Percentiles rank a stretch among this genome's conserved stretches.
phyloP scores from a whole-genome alignment of 2,888 invertebrate species.

The Rhamnusium bicolor region DNA sequence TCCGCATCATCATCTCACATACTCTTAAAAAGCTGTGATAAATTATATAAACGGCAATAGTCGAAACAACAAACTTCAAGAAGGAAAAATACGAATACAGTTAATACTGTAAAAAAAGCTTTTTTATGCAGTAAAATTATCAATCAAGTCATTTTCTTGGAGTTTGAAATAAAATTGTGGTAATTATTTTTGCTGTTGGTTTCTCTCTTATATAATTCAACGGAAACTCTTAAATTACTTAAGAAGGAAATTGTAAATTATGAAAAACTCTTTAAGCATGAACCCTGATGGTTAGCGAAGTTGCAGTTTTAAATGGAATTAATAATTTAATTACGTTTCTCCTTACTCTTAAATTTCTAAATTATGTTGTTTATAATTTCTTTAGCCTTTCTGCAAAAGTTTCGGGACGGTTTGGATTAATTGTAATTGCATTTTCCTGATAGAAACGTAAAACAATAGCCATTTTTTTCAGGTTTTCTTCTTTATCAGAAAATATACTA shows the following conservation, averaged over 20 bases:
- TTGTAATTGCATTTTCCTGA: background rate
- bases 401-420: background rate
- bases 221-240: conserved; percentile 46
- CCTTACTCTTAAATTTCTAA: conserved; percentile 25
- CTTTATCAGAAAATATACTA: background rate
- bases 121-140: background rate
- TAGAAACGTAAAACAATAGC: background rate
- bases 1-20: too few relatives aligned
- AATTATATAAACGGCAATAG: background rate
- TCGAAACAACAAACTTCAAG: background rate
- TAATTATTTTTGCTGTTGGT: conserved; percentile 41
- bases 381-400: background rate
- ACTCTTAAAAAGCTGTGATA: too few relatives aligned
- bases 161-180: conserved; percentile 34
- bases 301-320: conserved; percentile 62
- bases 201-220: conserved; percentile 33
- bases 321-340: conserved; percentile 59
- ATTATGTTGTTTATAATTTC: conserved; percentile 30
- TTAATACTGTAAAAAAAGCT: conserved; percentile 3
- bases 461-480: background rate
- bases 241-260: conserved; percentile 45
- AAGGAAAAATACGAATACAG: background rate
- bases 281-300: conserved; percentile 51
- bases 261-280: conserved; percentile 56
- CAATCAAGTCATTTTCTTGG: conserved; percentile 29